Percentiles rank a stretch among this genome's conserved stretches.
phyloP scores from a whole-genome alignment of 2,113 vertebrate genomes.

The Lasiurus borealis region DNA sequence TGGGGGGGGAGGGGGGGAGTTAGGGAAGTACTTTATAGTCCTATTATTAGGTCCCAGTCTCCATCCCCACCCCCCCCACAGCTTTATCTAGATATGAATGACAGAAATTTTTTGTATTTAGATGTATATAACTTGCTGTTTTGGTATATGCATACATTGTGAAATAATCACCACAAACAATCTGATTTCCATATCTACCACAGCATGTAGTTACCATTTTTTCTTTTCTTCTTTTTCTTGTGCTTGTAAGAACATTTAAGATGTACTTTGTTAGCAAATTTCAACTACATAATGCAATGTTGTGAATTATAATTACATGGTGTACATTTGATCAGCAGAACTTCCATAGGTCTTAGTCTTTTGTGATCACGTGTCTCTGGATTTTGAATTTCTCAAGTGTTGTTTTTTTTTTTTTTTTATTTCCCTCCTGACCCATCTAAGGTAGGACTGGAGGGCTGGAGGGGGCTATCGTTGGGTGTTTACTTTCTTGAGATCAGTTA shows the following conservation, averaged over 20 bases:
- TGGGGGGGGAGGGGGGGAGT: no score
- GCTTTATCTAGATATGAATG: not conserved
- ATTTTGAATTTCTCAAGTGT: not conserved
- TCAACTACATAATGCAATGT: constrained; percentile 1
- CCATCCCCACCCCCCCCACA: not conserved
- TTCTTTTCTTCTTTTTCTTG: not conserved
- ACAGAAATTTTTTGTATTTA: not conserved
- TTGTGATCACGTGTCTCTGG: not conserved
- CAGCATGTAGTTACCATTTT: not conserved
- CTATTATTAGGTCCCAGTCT: not conserved
- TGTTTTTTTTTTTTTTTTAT: not conserved
- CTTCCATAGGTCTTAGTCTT: not conserved
- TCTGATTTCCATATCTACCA: not conserved
- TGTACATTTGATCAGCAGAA: not conserved
- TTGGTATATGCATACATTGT: not conserved
- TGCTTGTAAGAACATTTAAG: not conserved
- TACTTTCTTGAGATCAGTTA: not conserved
- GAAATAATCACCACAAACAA: not conserved
- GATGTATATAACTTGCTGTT: not conserved
- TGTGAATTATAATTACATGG: not conserved
- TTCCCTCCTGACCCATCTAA: not conserved
- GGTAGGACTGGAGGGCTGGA: not conserved
- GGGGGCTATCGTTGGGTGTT: not conserved
- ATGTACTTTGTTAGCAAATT: not conserved
- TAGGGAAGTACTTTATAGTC: not conserved